phyloP scores from a whole-genome alignment of 2,797 vertebrate species.

The Erethizon dorsatum region DNA sequence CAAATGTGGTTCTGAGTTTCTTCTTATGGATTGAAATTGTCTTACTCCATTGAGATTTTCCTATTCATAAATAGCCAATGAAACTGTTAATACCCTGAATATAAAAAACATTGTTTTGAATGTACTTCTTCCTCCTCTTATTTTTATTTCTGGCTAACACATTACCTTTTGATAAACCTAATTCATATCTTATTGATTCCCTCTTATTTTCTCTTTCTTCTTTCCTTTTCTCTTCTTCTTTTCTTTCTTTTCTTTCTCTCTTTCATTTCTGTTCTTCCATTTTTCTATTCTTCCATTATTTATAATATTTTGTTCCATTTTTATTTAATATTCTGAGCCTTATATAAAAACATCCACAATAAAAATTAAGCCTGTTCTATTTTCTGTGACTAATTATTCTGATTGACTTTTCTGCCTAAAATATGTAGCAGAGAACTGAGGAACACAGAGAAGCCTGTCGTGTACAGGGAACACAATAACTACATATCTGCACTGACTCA shows the following conservation, averaged over 20 bases:
- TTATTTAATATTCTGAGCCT: neutral
- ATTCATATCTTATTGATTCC: neutral
- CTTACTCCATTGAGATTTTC: neutral
- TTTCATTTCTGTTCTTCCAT: neutral
- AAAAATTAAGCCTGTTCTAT: neutral
- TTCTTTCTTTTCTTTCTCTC: neutral
- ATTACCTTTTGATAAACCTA: neutral
- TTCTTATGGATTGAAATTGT: conserved; percentile 40
- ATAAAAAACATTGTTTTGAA: neutral
- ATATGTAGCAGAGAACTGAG: neutral
- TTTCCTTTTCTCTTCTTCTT: too few relatives aligned
- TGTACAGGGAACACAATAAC: neutral
- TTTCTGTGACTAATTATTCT: conserved; percentile 43
- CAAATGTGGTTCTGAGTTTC: conserved; percentile 32
- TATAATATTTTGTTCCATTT: neutral
- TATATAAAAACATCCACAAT: neutral
- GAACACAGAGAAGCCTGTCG: neutral
- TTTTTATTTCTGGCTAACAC: neutral
- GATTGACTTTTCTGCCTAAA: neutral
- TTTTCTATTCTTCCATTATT: neutral
- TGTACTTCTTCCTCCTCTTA: neutral
- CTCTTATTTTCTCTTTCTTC: neutral
- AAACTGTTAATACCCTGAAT: neutral
- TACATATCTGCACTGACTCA: neutral
- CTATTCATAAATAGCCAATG: neutral